These are phyloP conservation scores for Desoria tigrina DNA, from an alignment of 2,888 invertebrate species.

Conservation along the genomic window DNA sequence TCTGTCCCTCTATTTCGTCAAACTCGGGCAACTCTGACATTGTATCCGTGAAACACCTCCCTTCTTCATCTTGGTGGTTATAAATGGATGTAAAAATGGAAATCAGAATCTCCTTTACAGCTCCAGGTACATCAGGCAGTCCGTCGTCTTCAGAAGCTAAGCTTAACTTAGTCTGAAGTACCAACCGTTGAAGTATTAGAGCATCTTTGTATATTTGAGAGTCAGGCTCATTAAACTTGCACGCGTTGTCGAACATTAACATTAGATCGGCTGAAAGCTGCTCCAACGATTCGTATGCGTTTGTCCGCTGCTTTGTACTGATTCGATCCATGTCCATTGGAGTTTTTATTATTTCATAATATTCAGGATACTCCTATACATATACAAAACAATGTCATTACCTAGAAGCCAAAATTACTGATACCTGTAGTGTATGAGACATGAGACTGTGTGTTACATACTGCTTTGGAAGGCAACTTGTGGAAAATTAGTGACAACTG, in stretches of 20 bases:
- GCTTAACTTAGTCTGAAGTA: constrained; percentile 87
- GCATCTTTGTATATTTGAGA: constrained; percentile 98
- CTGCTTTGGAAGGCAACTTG: constrained; percentile 86
- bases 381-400: constrained; percentile 10
- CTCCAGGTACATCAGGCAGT: constrained; percentile 82
- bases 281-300: constrained; percentile 75
- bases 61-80: constrained; percentile 95
- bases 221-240: constrained; percentile 93
- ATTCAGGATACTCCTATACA: constrained; percentile 84
- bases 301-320: constrained; percentile 77
- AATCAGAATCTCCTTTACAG: constrained; percentile 86
- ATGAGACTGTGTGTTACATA: no score
- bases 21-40: constrained; percentile 90
- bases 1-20: constrained; percentile 71
- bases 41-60: constrained; percentile 93
- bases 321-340: constrained; percentile 97
- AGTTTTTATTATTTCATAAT: constrained; percentile 93
- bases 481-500: constrained; percentile 92
- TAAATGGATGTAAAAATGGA: constrained; percentile 90
- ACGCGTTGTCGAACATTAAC: constrained; percentile 94
- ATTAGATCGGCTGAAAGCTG: constrained; percentile 86
- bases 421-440: no score
- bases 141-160: constrained; percentile 73
- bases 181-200: constrained; percentile 83
- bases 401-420: no score